phyloP scores from a whole-genome alignment of 2,113 vertebrate species.

The Capra hircus region DNA sequence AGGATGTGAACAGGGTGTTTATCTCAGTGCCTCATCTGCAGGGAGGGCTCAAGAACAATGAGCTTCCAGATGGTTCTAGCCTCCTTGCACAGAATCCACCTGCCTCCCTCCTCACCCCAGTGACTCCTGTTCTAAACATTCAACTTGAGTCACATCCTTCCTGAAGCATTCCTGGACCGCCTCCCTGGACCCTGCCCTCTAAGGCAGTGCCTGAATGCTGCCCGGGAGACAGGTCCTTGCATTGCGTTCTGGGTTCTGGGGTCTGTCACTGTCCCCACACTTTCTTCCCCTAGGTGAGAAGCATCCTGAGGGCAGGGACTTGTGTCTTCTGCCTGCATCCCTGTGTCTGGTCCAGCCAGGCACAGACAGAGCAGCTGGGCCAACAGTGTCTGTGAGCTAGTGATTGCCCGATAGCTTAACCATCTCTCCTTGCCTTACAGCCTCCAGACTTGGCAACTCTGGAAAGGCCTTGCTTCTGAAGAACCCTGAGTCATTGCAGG shows the following conservation, averaged over 20 bases:
- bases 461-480: neutral
- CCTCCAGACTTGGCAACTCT: neutral
- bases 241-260: neutral
- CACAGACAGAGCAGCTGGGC: neutral
- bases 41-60: neutral
- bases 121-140: neutral
- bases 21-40: neutral
- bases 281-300: neutral
- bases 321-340: neutral
- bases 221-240: neutral
- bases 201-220: neutral
- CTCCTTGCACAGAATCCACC: neutral
- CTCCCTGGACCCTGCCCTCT: neutral
- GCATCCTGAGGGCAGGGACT: neutral
- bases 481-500: neutral
- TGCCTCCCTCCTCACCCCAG: fast-evolving
- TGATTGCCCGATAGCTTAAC: neutral
- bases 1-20: neutral
- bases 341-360: neutral
- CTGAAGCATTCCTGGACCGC: neutral
- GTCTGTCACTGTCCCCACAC: no score
- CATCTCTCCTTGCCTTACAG: neutral
- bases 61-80: neutral
- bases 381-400: neutral
- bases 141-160: neutral